Evolutionary conservation across 1,140 invertebrate genomes (phyloP).

Genomic region (Diorhabda carinulata): DNA sequence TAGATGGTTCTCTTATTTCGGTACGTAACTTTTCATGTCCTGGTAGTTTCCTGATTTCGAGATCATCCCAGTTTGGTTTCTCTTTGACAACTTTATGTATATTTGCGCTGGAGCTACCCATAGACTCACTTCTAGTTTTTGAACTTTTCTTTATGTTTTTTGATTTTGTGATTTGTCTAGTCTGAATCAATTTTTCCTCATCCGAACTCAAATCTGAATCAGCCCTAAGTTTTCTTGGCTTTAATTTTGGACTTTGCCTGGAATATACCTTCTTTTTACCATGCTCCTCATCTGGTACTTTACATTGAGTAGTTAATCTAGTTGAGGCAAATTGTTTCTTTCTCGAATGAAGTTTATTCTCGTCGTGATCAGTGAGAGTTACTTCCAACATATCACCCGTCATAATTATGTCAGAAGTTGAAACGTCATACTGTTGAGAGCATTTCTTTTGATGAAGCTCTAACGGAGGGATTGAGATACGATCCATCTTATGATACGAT

Average conservation of each 20-base stretch:
- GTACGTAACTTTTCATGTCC: too few species aligned
- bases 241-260: slow-evolving; percentile 10
- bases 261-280: slow-evolving; percentile 10
- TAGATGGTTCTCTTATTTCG: neutral
- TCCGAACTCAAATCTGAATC: slow-evolving; percentile 44
- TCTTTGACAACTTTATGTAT: too few species aligned
- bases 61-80: too few species aligned
- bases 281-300: slow-evolving; percentile 6
- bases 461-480: slow-evolving; percentile 10
- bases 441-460: slow-evolving; percentile 7
- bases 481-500: slow-evolving; percentile 27
- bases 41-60: too few species aligned
- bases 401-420: slow-evolving; percentile 37
- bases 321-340: neutral
- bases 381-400: slow-evolving; percentile 47
- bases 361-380: slow-evolving; percentile 34
- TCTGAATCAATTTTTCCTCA: slow-evolving; percentile 33
- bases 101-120: neutral
- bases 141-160: slow-evolving; percentile 11
- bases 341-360: neutral
- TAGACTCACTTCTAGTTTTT: slow-evolving; percentile 4
- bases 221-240: slow-evolving; percentile 26
- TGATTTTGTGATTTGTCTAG: slow-evolving; percentile 1
- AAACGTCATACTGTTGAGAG: slow-evolving; percentile 13
- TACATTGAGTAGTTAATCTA: neutral